phyloP scores from a whole-genome alignment of 2,113 vertebrate species.

The Chunga burmeisteri region DNA sequence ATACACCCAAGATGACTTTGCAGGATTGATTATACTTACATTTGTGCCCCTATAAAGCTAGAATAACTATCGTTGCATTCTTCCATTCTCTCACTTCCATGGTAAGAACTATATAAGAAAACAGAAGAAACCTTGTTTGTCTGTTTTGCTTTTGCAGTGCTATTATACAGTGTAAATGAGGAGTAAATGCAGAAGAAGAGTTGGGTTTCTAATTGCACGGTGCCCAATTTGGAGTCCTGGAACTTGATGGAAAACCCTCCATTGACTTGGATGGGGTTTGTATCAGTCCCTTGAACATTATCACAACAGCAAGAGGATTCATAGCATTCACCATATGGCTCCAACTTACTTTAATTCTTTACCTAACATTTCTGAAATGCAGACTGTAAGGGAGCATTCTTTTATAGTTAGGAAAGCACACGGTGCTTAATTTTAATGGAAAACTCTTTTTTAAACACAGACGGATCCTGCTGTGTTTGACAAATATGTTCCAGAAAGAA shows the following conservation, averaged over 20 bases:
- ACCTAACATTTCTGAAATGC: conserved; percentile 12
- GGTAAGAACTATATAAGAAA: not conserved
- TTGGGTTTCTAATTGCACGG: not conserved
- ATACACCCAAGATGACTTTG: not conserved
- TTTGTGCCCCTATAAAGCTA: not conserved
- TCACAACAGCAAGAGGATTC: not conserved
- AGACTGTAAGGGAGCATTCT: conserved; percentile 29
- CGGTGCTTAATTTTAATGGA: conserved; percentile 72
- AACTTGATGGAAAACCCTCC: not conserved
- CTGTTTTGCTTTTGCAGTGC: not conserved
- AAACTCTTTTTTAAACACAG: conserved; percentile 65
- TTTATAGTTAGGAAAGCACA: conserved; percentile 47
- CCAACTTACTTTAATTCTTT: conserved; percentile 47
- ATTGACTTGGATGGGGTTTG: not conserved
- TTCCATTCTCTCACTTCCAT: not conserved
- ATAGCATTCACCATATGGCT: not conserved
- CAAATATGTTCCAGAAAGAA: conserved; percentile 77
- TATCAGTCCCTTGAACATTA: not conserved
- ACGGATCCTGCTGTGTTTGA: conserved; percentile 73
- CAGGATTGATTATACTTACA: not conserved
- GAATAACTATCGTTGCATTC: not conserved
- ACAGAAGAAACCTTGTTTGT: not conserved
- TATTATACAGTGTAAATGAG: not conserved
- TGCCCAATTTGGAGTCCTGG: not conserved
- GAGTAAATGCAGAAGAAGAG: not conserved